Evolutionary conservation across 1,140 invertebrate species (phyloP), one percentile per base, ranked within the genome.

Genomic region (Pseudomyrmex concolor): DNA sequence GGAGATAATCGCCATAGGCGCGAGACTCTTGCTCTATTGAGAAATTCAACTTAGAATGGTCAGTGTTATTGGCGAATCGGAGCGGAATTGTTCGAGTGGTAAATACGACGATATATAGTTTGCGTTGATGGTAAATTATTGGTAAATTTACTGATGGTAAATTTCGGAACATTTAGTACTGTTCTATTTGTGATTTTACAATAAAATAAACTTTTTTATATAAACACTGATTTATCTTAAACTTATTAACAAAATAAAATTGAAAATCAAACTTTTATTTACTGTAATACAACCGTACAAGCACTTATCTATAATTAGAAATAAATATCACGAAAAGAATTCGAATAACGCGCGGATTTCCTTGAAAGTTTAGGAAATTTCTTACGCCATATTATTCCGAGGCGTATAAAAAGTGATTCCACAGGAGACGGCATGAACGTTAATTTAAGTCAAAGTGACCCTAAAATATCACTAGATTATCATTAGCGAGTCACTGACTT

Each of bases 391-490:
- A 48, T 70, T n/a, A 57, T 78, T 54, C 54, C 12, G 2, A 68
- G 57, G 54, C 3, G 15, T 19, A 15, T 60, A 80, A 71, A 80
- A 80, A 70, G 76, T 9, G 15, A 45, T 62, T 71, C 13, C 12
- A 60, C 54, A 59, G 68, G 62, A 77, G 22, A 9, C 17, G 59
- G n/a, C 43, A 34, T 43, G 50, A 34, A 54, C 54, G 60, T 80
- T 80, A 80, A 70, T 70, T 78, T 70, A 70, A 78, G 54, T 19
- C 74, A 22, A 76, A 60, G 13, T 62, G 48, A 55, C 76, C 34
- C 57, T 71, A 68, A 80, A 80, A 80, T 80, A 80, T 80, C 66
- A 59, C 76, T 57, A 50, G 84, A 83, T 66, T 60, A 86, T 82
- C 76, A 72, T 64, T 66, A 70, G 19, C 62, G 63, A 85, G 84